Evolutionary conservation across 2,888 invertebrate genomes (phyloP).

Genomic region (Drosophila niveifrons): DNA sequence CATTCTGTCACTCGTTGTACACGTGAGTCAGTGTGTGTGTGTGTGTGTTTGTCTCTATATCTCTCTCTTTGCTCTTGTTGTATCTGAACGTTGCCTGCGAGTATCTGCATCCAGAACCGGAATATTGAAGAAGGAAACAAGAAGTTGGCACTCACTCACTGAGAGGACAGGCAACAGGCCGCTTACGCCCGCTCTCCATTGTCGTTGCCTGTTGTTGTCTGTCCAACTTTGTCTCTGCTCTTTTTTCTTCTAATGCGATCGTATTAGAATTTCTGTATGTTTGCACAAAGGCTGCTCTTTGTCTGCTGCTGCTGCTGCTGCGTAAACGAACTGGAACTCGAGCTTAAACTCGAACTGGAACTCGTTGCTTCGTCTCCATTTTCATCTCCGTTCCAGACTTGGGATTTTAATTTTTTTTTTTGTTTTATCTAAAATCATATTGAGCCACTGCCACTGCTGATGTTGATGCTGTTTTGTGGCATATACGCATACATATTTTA

Average conservation of each 20-base stretch:
- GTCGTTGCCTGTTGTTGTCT: constrained; percentile 21
- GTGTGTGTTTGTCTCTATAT: neutral
- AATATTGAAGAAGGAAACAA: constrained; percentile 77
- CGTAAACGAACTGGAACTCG: constrained; percentile 50
- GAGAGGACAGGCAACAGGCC: constrained; percentile 43
- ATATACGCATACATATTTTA: constrained; percentile 50
- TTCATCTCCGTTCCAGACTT: constrained; percentile 5
- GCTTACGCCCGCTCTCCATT: constrained; percentile 38
- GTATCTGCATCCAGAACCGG: constrained; percentile 62
- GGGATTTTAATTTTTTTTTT: neutral
- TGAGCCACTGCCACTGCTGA: constrained; percentile 23
- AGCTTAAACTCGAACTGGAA: constrained; percentile 36
- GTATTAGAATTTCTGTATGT: constrained; percentile 61
- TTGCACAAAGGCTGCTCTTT: constrained; percentile 69
- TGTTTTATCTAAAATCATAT: constrained; percentile 47
- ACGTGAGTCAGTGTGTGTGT: neutral
- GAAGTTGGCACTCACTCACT: constrained; percentile 64
- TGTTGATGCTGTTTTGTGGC: constrained; percentile 23
- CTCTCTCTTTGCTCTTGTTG: neutral
- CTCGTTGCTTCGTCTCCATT: constrained; percentile 37
- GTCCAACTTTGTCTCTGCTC: constrained; percentile 19
- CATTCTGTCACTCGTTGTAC: constrained; percentile 21
- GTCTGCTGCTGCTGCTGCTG: constrained; percentile 27
- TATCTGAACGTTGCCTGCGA: neutral
- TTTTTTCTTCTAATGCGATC: constrained; percentile 56